Conservation (phyloP, 2,888 invertebrate species). For the Choreutis nemorana region DNA sequence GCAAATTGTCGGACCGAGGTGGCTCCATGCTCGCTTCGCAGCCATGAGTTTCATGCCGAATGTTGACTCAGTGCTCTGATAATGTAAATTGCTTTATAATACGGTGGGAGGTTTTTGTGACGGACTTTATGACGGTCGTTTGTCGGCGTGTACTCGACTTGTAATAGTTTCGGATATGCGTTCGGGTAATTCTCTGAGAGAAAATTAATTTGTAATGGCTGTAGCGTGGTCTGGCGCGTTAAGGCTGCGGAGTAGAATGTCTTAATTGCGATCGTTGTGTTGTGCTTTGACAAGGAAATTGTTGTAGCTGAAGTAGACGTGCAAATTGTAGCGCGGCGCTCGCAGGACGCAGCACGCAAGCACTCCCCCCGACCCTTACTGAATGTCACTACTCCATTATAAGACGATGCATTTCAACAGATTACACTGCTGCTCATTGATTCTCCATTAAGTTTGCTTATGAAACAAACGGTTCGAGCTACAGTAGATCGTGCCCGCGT, state of each 20-base stretch:
- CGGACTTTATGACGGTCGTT: slow-evolving; percentile 11
- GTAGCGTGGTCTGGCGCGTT: slow-evolving; percentile 19
- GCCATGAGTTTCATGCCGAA: slow-evolving; percentile 32
- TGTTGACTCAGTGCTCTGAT: slow-evolving; percentile 30
- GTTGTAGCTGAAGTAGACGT: slow-evolving; percentile 41
- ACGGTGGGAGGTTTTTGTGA: slow-evolving; percentile 23
- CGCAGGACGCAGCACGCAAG: too few relatives aligned
- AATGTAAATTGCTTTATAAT: slow-evolving; percentile 36
- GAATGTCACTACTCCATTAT: too few relatives aligned
- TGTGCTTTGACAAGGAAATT: slow-evolving; percentile 50
- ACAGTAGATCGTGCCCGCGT: too few relatives aligned
- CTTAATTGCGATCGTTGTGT: slow-evolving; percentile 21
- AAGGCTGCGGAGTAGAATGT: slow-evolving; percentile 22
- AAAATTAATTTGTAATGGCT: slow-evolving; percentile 43
- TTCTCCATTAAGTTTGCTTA: too few relatives aligned
- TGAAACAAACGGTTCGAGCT: too few relatives aligned
- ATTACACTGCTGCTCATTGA: too few relatives aligned
- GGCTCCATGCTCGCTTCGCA: slow-evolving; percentile 11
- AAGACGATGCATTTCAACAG: too few relatives aligned
- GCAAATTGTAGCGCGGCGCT: slow-evolving; percentile 36
- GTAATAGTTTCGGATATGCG: neutral
- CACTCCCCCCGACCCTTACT: too few relatives aligned
- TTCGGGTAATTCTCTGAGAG: neutral
- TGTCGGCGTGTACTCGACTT: slow-evolving; percentile 16
- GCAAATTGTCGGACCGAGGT: slow-evolving; percentile 36